Base-by-base conservation (phyloP, 2,888 invertebrate genomes). In the Eurytoma californica region DNA sequence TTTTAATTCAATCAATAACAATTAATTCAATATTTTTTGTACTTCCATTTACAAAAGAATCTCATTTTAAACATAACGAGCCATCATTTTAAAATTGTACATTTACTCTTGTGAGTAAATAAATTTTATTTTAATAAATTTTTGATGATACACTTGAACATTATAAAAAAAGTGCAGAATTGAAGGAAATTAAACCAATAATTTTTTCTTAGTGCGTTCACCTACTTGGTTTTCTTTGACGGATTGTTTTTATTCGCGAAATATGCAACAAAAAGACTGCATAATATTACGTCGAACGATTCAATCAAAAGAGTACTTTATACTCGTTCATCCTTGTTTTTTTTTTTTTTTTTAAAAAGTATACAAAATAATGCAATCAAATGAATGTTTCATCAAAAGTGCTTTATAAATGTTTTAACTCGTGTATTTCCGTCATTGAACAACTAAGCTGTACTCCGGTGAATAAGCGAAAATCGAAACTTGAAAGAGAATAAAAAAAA, bases 161-260 rank as follows among this genome's bases (percentile, higher is more conserved):
- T 63, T 61, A 39, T 9, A 9, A 39, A 39, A 39, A 39, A 39
- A 39, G 57, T 73, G 67, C 49, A 49, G 30, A 47, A 51, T 2
- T 24, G 24, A 78, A 63, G 13, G 20, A 57, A 51, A 49, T 76
- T 76, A 53, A 60, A 73, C 55, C 68, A 69, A 80, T 80, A 80
- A 69, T 68, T 76, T 67, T 49, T 55, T 76, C 69, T 80, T 53
- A n/a, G 67, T 60, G 24, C 20, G 55, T 61, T 13, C 18, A 20
- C 68, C 51, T 55, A 63, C 49, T 72, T 72, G 14, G 69, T 73
- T 80, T 80, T 80, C 73, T 72, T 72, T 80, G 76, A 73, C 65
- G 53, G 67, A 73, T 69, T 60, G 57, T 9, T 66, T 55, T 53
- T 39, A 61, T n/a, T 47, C 7, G 28, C n/a, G n/a, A 7, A 51